Conservation (phyloP, 2,797 vertebrate species). For the Myotis daubentonii region DNA sequence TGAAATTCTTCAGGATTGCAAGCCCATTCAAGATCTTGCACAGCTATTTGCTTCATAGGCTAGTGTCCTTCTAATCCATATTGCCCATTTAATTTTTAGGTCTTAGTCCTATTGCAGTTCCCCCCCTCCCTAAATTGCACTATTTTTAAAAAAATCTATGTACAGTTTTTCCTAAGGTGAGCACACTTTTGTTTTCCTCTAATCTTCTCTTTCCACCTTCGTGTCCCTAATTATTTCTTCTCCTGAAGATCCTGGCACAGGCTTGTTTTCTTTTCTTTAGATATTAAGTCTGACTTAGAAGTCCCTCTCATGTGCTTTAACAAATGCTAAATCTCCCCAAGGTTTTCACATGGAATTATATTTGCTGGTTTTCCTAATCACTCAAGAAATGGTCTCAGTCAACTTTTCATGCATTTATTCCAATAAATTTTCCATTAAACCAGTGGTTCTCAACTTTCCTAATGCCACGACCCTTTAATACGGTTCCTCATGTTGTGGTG, state of each 20-base stretch:
- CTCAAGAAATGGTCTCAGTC: background rate
- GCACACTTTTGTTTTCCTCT: background rate
- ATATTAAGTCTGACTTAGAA: background rate
- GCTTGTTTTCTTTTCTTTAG: background rate
- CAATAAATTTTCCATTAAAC: constrained; percentile 57
- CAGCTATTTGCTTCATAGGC: background rate
- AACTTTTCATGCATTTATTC: background rate
- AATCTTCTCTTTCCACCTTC: background rate
- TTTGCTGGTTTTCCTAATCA: constrained; percentile 39
- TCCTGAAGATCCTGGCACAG: background rate
- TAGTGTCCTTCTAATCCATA: background rate
- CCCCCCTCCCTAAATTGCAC: background rate
- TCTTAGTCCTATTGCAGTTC: background rate
- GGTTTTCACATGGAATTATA: background rate
- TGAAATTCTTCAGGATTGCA: background rate
- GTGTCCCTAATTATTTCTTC: background rate
- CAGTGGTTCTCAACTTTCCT: background rate
- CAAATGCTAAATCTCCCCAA: background rate
- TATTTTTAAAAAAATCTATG: background rate
- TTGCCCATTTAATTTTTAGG: background rate
- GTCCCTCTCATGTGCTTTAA: background rate
- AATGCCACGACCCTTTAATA: no score
- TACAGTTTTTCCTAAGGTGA: background rate
- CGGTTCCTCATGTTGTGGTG: no score
- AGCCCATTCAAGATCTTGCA: background rate